Percentiles rank a stretch among this genome's conserved stretches.
Evolutionary conservation across 1,140 invertebrate genomes (phyloP).

Genomic region (Geopemphigus sp.): DNA sequence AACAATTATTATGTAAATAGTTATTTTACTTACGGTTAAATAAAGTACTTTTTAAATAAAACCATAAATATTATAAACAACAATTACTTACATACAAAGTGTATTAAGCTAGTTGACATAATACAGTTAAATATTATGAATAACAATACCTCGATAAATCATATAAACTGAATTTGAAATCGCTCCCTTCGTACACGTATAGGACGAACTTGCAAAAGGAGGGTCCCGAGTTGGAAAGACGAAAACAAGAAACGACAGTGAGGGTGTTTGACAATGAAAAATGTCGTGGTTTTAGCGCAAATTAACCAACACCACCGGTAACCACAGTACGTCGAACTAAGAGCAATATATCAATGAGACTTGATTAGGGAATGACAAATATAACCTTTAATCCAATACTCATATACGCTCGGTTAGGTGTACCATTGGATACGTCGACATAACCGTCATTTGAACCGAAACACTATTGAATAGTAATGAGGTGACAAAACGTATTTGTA

Average conservation of each 20-base stretch:
- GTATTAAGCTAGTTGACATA: neutral
- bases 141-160: constrained; percentile 21
- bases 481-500: neutral
- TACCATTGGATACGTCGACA: neutral
- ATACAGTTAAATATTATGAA: constrained; percentile 13
- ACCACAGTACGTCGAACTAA: neutral
- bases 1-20: neutral
- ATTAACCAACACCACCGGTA: constrained; percentile 22
- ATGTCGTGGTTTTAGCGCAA: constrained; percentile 5
- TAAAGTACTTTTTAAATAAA: neutral
- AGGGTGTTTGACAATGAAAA: constrained; percentile 36
- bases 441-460: neutral
- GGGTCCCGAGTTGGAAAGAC: constrained; percentile 1
- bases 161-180: constrained; percentile 3
- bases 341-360: constrained; percentile 2
- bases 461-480: neutral
- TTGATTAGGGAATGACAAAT: constrained; percentile 18
- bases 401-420: neutral
- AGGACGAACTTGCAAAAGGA: neutral
- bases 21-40: neutral
- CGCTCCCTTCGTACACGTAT: neutral
- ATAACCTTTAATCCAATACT: neutral
- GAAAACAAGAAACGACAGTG: constrained; percentile 3
- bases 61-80: neutral
- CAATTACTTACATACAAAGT: neutral